Evolutionary conservation across 2,888 invertebrate species (phyloP).

Genomic region (Tenthredo distinguenda): DNA sequence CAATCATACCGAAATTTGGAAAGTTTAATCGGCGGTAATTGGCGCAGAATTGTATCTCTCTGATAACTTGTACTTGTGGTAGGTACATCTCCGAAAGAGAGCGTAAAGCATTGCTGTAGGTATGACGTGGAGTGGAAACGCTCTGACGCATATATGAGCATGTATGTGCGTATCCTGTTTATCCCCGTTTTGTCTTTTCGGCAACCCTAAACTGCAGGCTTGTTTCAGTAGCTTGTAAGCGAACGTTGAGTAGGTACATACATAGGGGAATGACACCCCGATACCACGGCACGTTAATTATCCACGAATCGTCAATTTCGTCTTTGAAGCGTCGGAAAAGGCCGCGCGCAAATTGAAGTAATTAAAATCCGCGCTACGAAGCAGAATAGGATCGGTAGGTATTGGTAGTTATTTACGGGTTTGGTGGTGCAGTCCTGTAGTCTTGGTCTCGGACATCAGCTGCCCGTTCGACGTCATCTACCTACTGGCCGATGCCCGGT

Average conservation of each 20-base stretch:
- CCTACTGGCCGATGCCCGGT: slow-evolving; percentile 52
- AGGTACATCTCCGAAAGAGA: background rate
- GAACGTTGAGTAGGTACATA: background rate
- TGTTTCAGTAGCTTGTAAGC: slow-evolving; percentile 28
- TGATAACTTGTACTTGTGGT: background rate
- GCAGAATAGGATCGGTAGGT: slow-evolving; percentile 57
- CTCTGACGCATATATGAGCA: background rate
- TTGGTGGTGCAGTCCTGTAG: slow-evolving; percentile 44
- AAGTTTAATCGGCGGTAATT: background rate
- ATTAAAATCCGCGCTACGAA: slow-evolving; percentile 65
- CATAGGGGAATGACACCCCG: slow-evolving; percentile 29
- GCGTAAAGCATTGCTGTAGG: background rate
- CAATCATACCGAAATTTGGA: background rate
- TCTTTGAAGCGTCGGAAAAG: slow-evolving; percentile 54
- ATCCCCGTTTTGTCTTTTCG: background rate
- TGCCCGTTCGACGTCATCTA: slow-evolving; percentile 23
- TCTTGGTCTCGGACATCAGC: slow-evolving; percentile 39
- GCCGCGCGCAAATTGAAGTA: slow-evolving; percentile 67
- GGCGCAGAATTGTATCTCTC: background rate
- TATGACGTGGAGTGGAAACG: background rate
- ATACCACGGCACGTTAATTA: slow-evolving; percentile 40
- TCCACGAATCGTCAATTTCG: slow-evolving; percentile 52
- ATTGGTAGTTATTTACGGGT: slow-evolving; percentile 44
- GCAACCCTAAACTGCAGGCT: slow-evolving; percentile 33
- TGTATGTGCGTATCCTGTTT: background rate